These are phyloP conservation scores for Sorex araneus DNA, from an alignment of 2,113 vertebrate species.

Conservation along the genomic window DNA sequence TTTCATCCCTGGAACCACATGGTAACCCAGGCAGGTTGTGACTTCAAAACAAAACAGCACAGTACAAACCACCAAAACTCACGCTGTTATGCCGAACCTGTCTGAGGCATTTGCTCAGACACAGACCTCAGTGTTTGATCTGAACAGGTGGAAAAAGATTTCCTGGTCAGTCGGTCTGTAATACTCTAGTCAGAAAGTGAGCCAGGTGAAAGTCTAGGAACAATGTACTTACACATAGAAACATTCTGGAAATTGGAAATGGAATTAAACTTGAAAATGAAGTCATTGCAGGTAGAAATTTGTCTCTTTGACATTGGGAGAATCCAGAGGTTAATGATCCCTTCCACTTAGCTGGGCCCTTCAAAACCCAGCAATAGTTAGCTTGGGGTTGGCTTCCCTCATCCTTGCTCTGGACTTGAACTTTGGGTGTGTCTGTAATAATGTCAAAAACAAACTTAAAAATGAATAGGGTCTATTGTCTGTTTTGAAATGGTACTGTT, in stretches of 20 bases:
- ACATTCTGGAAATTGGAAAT: conserved; percentile 19
- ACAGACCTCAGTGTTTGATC: neutral
- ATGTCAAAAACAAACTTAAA: neutral
- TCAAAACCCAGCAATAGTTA: neutral
- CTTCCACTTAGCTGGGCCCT: neutral
- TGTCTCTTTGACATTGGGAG: neutral
- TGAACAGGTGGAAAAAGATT: neutral
- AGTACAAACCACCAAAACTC: neutral
- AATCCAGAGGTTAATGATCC: neutral
- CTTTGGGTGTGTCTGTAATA: neutral
- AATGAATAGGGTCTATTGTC: conserved; percentile 32
- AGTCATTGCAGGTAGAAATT: neutral
- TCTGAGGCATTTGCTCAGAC: rapidly evolving
- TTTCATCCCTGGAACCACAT: neutral
- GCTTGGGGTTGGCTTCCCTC: neutral
- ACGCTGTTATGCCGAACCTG: neutral
- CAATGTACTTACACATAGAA: neutral
- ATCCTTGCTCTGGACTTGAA: conserved; percentile 10
- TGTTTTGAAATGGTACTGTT: conserved; percentile 3
- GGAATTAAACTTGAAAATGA: conserved; percentile 6
- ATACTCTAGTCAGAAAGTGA: neutral
- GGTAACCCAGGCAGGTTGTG: neutral
- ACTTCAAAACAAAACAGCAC: neutral
- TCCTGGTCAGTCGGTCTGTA: neutral
- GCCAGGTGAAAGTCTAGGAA: neutral